Evolutionary conservation across 2,797 vertebrate species (phyloP), one percentile per base, ranked within the genome.

Genomic region (Myripristis murdjan): DNA sequence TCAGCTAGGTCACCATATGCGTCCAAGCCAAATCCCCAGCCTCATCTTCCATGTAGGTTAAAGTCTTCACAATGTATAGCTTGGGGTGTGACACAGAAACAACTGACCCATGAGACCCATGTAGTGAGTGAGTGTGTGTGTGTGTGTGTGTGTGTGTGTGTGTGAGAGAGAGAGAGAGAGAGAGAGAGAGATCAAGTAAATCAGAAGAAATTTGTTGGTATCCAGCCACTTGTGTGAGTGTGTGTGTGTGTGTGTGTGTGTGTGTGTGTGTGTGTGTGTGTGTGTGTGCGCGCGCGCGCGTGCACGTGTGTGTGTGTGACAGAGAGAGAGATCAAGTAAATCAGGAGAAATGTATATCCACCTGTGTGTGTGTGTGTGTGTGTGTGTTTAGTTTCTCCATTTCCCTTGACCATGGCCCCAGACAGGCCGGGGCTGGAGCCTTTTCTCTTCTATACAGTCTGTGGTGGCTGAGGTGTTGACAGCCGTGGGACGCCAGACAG

Each of bases 401-500:
- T 20, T 39, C 60, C n/a, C 62, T 57, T 77, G 73, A 28, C 49
- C 69, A 53, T 64, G 64, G 63, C 84, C 77, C 55, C 71, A 39
- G 75, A 75, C 62, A 1, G 35, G 22, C 73, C 54, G 65, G 67
- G 39, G 67, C 20, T 10, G 15, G 35, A 47, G 9, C 69, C 56
- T 26, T 72, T 65, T 43, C 59, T 77, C 53, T 54, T 68, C 62
- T 60, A 79, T 83, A 75, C 73, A 56, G 64, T 72, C 60, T 62
- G 71, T 70, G 67, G 57, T 57, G 73, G 8, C 61, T 58, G 64
- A 88, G 85, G 83, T 87, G 87, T 75, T 87, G 92, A 89, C 91
- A 91, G 91, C 84, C 83, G 81, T 73, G 59, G 77, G 84, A 90
- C 48, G 65, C 73, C 87, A 91, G 86, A 86, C 88, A 93, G 83